Base-by-base conservation (phyloP, 2,888 invertebrate species). In the Oconnorella tubifera region DNA sequence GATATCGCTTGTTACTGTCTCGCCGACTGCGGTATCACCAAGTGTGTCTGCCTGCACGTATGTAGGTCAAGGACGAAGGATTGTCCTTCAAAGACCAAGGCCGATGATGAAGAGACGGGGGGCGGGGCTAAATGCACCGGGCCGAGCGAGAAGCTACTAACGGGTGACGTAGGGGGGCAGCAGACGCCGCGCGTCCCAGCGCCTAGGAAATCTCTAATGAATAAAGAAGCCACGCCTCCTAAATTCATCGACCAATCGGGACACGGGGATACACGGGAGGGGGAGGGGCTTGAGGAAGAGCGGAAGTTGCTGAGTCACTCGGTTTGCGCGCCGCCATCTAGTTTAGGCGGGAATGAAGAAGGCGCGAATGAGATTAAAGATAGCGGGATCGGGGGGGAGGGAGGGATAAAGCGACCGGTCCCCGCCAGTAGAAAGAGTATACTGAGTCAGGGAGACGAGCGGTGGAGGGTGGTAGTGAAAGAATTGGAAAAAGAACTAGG, bases 401-500 rank as follows among this genome's bases (percentile, higher is more conserved):
- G 40, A 19, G 40, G 40, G 19, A 40, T 40, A 19, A 23, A 6
- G 23, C 6, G 14, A 25, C 53, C 53, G 53, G 53, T 51, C 25
- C 53, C 53, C 23, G 53, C 53, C 10, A 23, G 4, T 10, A 10
- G 69, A 56, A 65, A 69, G 53, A 69, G 69, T 51, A 58, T 68
- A 29, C 61, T 67, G n/a, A 70, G 70, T 56, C 62, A 69, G 32
- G 69, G 69, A 31, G 63, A 70, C 49, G 68, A 70, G 25, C 48
- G 62, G 57, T 70, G 70, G 70, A 68, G 57, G 56, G 68, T 66
- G 31, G 68, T 70, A 29, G 68, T 70, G 55, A 31, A 67, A 25
- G 70, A 70, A 50, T 29, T 70, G 33, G 70, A 70, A 56, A 65
- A 59, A 33, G 65, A 68, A 56, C 55, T 66, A 28, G 69, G 70